These are phyloP conservation scores for Homarus gammarus DNA, from an alignment of 2,888 invertebrate genomes.

Conservation along the genomic window DNA sequence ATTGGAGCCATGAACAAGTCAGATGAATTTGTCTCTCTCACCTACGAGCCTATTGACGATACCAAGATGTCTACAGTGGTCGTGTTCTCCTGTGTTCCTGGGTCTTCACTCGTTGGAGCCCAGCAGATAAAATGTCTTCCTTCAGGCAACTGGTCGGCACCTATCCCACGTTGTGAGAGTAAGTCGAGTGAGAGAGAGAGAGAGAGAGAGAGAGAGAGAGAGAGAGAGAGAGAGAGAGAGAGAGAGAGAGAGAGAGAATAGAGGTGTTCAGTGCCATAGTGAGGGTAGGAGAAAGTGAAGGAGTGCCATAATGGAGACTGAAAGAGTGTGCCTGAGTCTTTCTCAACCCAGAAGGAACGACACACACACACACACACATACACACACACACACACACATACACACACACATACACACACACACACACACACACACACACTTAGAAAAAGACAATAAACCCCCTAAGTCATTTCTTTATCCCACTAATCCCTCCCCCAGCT, in stretches of 20 bases:
- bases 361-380: constrained; percentile 1
- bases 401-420: not conserved
- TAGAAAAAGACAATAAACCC: too few relatives aligned
- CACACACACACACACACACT: not conserved
- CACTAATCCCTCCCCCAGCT: not conserved
- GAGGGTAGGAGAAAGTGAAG: too few relatives aligned
- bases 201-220: not conserved
- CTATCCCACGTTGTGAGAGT: constrained; percentile 82
- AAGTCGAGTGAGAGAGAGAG: constrained; percentile 25
- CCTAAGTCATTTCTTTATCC: not conserved
- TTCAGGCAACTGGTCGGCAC: constrained; percentile 91
- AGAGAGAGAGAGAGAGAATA: too few relatives aligned
- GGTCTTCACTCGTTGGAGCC: constrained; percentile 89
- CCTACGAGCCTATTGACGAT: constrained; percentile 81
- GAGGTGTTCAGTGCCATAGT: too few relatives aligned
- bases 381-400: not conserved
- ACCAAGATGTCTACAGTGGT: constrained; percentile 88
- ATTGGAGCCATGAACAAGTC: constrained; percentile 87
- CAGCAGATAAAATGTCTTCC: constrained; percentile 88
- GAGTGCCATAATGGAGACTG: too few relatives aligned
- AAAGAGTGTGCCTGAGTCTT: too few relatives aligned
- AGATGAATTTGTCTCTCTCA: constrained; percentile 51
- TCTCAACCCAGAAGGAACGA: too few relatives aligned
- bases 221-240: not conserved
- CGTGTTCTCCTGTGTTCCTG: constrained; percentile 88